Percentiles rank a stretch among this genome's conserved stretches.
Conservation (phyloP, 2,888 invertebrate species). For the Nomada goodeniana region DNA sequence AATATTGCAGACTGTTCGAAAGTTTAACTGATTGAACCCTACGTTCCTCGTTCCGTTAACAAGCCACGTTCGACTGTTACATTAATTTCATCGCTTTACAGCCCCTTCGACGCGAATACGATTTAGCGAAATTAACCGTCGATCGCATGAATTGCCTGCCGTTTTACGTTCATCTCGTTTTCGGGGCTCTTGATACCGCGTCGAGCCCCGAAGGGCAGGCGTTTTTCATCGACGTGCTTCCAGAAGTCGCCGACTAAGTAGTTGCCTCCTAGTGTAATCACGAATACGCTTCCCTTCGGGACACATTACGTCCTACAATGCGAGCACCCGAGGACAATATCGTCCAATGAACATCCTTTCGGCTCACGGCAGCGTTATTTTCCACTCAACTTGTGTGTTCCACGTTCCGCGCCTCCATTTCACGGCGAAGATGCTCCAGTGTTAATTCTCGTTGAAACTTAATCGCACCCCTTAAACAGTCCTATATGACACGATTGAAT, state of each 20-base stretch:
- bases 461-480: conserved; percentile 5
- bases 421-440: neutral
- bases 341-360: conserved; percentile 45
- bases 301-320: conserved; percentile 35
- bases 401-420: neutral
- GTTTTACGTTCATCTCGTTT: conserved; percentile 33
- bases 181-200: conserved; percentile 32
- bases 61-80: neutral
- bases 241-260: conserved; percentile 60
- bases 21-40: neutral
- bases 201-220: conserved; percentile 23
- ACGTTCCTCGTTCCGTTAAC: neutral
- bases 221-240: conserved; percentile 48
- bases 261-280: conserved; percentile 63
- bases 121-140: conserved; percentile 42
- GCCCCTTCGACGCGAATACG: conserved; percentile 15
- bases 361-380: conserved; percentile 22
- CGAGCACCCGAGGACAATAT: conserved; percentile 56
- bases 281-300: conserved; percentile 51
- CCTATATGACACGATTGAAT: neutral
- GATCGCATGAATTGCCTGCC: conserved; percentile 41
- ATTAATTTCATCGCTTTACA: conserved; percentile 47
- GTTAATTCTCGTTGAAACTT: neutral
- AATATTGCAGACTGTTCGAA: too few species aligned
- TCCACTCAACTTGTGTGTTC: conserved; percentile 33